Conservation (phyloP, 1,140 invertebrate species). For the Drosophila santomea region DNA sequence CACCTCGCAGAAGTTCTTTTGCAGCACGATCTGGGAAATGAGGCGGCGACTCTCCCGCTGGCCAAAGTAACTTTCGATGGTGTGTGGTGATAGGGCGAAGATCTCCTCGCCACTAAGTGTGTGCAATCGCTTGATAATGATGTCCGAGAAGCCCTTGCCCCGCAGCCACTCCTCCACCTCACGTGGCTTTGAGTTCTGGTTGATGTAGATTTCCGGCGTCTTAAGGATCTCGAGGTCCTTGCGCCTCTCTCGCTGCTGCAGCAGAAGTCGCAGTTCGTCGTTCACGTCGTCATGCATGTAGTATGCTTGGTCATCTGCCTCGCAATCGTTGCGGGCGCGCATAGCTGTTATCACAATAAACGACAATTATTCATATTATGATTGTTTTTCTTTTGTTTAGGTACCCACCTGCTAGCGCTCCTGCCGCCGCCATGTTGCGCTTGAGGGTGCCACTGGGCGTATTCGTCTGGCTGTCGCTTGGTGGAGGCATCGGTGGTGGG, state of each 20-base stretch:
- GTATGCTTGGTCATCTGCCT: slow-evolving; percentile 60
- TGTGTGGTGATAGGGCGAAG: slow-evolving; percentile 87
- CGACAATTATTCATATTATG: background rate
- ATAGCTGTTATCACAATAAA: slow-evolving; percentile 33
- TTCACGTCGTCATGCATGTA: slow-evolving; percentile 86
- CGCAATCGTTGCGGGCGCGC: slow-evolving; percentile 72
- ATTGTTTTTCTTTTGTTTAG: background rate
- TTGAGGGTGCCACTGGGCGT: slow-evolving; percentile 69
- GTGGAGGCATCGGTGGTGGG: slow-evolving; percentile 78
- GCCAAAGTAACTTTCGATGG: slow-evolving; percentile 90
- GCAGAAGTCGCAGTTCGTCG: slow-evolving; percentile 89
- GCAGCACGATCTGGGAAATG: slow-evolving; percentile 90
- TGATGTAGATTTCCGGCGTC: slow-evolving; percentile 90
- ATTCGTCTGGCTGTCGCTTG: slow-evolving; percentile 72
- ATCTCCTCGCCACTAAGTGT: slow-evolving; percentile 89
- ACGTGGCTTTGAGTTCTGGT: slow-evolving; percentile 86
- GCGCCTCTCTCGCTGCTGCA: slow-evolving; percentile 86
- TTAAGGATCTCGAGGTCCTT: slow-evolving; percentile 88
- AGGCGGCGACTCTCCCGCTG: slow-evolving; percentile 89
- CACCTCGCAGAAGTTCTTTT: slow-evolving; percentile 91
- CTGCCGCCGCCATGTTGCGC: slow-evolving; percentile 63
- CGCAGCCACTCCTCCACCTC: slow-evolving; percentile 92
- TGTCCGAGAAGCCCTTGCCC: slow-evolving; percentile 90
- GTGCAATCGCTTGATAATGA: slow-evolving; percentile 87
- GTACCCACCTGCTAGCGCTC: slow-evolving; percentile 59